Evolutionary conservation across 1,140 invertebrate species (phyloP).

Genomic region (Liolophura sinensis): DNA sequence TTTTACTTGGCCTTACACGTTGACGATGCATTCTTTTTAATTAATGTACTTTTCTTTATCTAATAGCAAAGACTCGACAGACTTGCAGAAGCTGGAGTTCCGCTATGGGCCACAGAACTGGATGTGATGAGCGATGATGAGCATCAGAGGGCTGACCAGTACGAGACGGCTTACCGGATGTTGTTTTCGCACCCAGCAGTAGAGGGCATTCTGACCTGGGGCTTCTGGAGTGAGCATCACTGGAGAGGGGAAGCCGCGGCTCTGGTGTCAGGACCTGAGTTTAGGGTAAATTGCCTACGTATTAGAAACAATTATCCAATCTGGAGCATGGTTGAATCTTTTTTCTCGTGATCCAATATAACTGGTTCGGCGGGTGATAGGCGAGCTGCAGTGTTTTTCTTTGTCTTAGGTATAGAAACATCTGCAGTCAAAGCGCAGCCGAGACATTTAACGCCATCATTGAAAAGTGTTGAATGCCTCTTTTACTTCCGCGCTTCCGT

Average conservation of each 20-base stretch:
- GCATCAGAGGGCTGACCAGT: constrained; percentile 16
- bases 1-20: too few species aligned
- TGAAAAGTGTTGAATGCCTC: too few species aligned
- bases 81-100: constrained; percentile 32
- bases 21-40: too few species aligned
- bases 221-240: constrained; percentile 14
- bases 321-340: too few species aligned
- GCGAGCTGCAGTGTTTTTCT: too few species aligned
- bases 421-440: too few species aligned
- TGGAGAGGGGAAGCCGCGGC: background rate
- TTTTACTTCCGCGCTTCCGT: too few species aligned
- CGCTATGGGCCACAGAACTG: constrained; percentile 38
- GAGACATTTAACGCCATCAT: too few species aligned
- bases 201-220: constrained; percentile 26
- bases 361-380: too few species aligned
- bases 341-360: too few species aligned
- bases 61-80: constrained; percentile 25
- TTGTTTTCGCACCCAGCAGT: constrained; percentile 19
- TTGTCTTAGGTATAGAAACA: too few species aligned
- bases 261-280: constrained; percentile 8
- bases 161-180: constrained; percentile 13
- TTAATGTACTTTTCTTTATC: background rate
- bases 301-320: too few species aligned
- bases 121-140: constrained; percentile 10
- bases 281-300: background rate